Base-by-base conservation (phyloP, 2,888 invertebrate species). In the Smittia aterrima region DNA sequence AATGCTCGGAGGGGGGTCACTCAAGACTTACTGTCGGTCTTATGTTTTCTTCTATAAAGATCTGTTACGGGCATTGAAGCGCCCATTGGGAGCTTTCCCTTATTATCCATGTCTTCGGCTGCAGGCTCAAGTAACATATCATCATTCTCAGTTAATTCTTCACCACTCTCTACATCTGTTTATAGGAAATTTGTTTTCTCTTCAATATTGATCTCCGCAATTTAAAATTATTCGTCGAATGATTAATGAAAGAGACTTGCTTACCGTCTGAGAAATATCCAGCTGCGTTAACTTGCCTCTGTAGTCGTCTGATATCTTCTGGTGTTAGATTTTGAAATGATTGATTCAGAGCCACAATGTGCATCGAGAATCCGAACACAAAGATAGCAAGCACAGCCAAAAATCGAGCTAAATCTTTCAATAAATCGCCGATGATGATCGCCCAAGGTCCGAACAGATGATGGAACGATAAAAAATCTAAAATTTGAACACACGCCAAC, bases 371-470 rank as follows among this genome's bases (percentile, higher is more conserved):
- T 75, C 99, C 99, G 79, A 97, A 92, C 78, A 99, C 95, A 84
- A 99, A 99, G 82, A 99, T 96, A 38, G 95, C 92, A 80, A 99
- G 85, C 24, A 99, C 98, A 66, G 98, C 98, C 76, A 99, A 87
- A 83, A 99, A 99, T 80, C 96, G 87, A n/a, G 94, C 94, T 78
- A 97, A 86, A 83, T 97, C 96, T 82, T 95, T 95, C 89, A 95
- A 91, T 74, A 95, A 85, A 83, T 95, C 93, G 22, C 98, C 94
- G 80, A 99, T 99, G 82, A 99, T 99, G 81, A 99, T 99, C 38
- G 98, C 98, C 99, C 99, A 99, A 0, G 99, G 99, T 66, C 99
- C 99, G 82, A 99, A 99, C 20, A 99, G 87, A 84, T 99, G 96
- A 83, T 99, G 99, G 82, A 99, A 99, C 24, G 98, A 98, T 67